Evolutionary conservation across 23 tunicate genomes (phyloP), one percentile per base, ranked within the genome.

Genomic region (Oikopleura dioica): DNA sequence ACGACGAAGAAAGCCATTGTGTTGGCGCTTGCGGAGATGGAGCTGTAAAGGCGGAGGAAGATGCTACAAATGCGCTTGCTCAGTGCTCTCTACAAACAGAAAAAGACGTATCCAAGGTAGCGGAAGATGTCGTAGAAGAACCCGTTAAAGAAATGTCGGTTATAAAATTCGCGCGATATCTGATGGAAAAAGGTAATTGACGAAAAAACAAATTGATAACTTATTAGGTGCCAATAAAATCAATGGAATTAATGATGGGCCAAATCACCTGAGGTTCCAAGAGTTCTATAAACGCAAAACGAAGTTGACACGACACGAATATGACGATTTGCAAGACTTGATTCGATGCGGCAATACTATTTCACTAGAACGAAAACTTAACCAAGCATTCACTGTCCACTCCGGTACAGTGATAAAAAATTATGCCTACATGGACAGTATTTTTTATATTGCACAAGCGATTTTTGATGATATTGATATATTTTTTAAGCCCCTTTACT

Each of bases 241-340:
- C 2, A 2, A 12, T 28, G 72, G 72, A 63, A 23, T 12, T 12
- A 63, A 63, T 28, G 72, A 63, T 2, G 72, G 72, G 26, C 72
- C 72, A 2, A 31, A 63, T 63, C 72, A 63, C 33, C 30, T 12
- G 26, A 23, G 16, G 16, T 63, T 12, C 33, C 72, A 63, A 28
- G 72, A 63, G 4, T 63, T 63, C 26, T 63, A 63, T 28, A 63
- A 63, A 63, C 72, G 26, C 33, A 63, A 63, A 28, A 63, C 72
- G 72, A 63, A 63, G 26, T 12, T 63, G 4, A 63, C 16, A 2
- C 72, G 72, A 28, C 72, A 63, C 16, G 72, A 63, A 28, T 63
- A 12, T 28, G 72, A 63, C 16, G 26, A 28, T 12, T 31, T 63
- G 2, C 72, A 31, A 28, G 72, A 63, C 29, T 2, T 63, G 4